A percentile compares a stretch with the other conserved stretches of the same genome.
These are phyloP conservation scores for Troilus luridus DNA, from an alignment of 2,888 invertebrate genomes.

Conservation along the genomic window DNA sequence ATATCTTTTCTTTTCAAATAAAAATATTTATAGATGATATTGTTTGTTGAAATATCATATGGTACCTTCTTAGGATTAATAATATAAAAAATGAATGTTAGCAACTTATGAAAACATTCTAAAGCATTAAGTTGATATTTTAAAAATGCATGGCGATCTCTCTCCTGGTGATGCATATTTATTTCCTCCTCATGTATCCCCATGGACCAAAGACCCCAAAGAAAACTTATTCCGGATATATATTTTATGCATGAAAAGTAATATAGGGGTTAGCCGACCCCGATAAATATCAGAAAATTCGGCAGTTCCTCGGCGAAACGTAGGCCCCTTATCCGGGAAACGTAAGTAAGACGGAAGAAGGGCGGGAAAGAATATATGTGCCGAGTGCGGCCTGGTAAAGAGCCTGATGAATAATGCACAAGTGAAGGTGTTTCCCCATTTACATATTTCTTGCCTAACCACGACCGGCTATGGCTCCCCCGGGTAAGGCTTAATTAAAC, in stretches of 20 bases:
- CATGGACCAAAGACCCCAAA: neutral
- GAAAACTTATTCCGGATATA: neutral
- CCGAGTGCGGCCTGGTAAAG: constrained; percentile 14
- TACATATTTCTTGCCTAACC: constrained; percentile 53
- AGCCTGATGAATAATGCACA: constrained; percentile 51
- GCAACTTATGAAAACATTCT: too few species aligned
- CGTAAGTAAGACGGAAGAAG: neutral
- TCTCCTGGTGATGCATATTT: neutral
- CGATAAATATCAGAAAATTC: constrained; percentile 25
- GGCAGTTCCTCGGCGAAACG: constrained; percentile 1
- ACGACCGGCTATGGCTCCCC: constrained; percentile 6
- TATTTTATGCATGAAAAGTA: constrained; percentile 25
- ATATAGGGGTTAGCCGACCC: neutral
- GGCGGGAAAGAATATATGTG: constrained; percentile 7
- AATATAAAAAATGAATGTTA: too few species aligned
- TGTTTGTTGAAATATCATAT: too few species aligned
- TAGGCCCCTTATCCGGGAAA: neutral
- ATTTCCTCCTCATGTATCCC: neutral
- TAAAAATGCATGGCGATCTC: neutral
- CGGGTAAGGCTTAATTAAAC: constrained; percentile 51
- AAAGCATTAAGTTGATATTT: too few species aligned
- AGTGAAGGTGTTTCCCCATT: constrained; percentile 46
- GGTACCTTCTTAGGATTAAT: too few species aligned
- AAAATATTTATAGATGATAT: too few species aligned
- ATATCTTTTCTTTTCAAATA: too few species aligned